These are phyloP conservation scores for Sarcoramphus papa DNA, from an alignment of 2,797 vertebrate genomes.

Conservation along the genomic window DNA sequence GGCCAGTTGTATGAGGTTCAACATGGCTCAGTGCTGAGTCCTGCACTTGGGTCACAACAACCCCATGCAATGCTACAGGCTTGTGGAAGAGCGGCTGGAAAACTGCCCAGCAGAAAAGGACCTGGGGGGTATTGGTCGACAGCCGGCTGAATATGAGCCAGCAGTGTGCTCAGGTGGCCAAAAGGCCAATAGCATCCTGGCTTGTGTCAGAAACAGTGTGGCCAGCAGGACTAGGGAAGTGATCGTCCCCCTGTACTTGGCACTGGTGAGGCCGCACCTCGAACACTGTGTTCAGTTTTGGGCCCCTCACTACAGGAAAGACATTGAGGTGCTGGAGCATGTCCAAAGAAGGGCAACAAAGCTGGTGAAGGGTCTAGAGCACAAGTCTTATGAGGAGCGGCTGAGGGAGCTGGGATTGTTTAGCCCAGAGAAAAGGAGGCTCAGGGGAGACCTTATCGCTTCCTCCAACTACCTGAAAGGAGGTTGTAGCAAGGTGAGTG, in stretches of 20 bases:
- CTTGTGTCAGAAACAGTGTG: rapidly evolving
- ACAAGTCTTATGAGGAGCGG: not conserved
- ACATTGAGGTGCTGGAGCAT: not conserved
- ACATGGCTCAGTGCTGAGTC: rapidly evolving
- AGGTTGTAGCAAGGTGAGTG: rapidly evolving
- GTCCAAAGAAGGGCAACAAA: not conserved
- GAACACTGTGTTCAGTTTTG: not conserved
- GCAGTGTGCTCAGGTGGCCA: not conserved
- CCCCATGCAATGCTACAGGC: rapidly evolving
- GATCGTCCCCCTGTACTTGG: not conserved
- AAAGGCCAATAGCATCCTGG: not conserved
- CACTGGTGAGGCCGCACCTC: rapidly evolving
- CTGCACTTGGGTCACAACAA: not conserved
- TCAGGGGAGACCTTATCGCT: rapidly evolving
- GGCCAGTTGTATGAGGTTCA: not conserved
- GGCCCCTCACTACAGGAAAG: not conserved
- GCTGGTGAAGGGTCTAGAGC: not conserved
- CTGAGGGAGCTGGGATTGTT: not conserved
- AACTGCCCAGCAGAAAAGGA: not conserved
- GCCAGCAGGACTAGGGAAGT: not conserved
- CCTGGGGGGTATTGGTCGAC: not conserved
- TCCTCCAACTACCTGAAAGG: not conserved
- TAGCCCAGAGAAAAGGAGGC: not conserved
- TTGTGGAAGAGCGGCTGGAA: not conserved
- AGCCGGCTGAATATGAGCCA: not conserved